Conservation (phyloP, 2,113 vertebrate genomes). For the Pontoporia blainvillei region DNA sequence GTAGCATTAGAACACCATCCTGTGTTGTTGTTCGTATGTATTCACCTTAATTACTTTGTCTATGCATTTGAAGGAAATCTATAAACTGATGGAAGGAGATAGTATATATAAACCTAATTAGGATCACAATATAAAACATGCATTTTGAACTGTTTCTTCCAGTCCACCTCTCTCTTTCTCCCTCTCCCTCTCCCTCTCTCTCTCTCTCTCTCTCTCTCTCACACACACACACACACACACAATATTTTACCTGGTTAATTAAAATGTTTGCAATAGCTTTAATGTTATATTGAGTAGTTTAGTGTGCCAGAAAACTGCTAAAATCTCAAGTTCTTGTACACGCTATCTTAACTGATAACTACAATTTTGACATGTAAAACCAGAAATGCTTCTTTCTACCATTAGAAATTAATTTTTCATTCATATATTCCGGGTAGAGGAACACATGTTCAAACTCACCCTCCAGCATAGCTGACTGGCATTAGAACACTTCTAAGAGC, state of each 20-base stretch:
- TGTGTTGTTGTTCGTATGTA: background rate
- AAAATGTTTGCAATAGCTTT: background rate
- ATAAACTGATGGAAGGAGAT: background rate
- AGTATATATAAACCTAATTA: background rate
- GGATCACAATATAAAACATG: background rate
- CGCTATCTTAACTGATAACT: background rate
- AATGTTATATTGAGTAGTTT: background rate
- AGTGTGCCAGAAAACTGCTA: background rate
- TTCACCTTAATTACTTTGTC: background rate
- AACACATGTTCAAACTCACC: background rate
- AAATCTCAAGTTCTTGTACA: background rate
- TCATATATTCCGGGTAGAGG: background rate
- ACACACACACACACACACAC: background rate
- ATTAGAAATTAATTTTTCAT: background rate
- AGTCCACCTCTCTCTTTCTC: background rate
- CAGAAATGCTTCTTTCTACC: background rate
- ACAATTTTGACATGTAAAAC: background rate
- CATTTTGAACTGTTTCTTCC: background rate
- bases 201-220: too few relatives aligned
- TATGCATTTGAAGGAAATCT: background rate
- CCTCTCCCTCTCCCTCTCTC: too few relatives aligned
- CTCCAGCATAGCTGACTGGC: background rate
- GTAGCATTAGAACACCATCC: background rate
- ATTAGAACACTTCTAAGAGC: background rate
- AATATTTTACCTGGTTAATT: background rate